These are phyloP conservation scores for Dioctria rufipes DNA, from an alignment of 2,888 invertebrate genomes.

Conservation along the genomic window DNA sequence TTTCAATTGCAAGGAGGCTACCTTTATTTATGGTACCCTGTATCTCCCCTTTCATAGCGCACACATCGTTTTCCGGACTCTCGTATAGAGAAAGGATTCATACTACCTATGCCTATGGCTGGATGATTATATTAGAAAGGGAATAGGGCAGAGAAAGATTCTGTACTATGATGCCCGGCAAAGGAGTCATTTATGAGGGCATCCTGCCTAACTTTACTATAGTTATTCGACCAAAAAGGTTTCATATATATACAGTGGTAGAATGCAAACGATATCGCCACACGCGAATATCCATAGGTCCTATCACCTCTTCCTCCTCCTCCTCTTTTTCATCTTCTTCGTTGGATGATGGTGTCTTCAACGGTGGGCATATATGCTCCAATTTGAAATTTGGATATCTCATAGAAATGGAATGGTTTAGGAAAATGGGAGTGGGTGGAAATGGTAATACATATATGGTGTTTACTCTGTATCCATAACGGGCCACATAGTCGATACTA, in stretches of 20 bases:
- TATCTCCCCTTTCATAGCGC: constrained; percentile 14
- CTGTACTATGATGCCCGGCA: constrained; percentile 5
- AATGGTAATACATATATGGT: neutral
- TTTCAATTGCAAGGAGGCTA: constrained; percentile 45
- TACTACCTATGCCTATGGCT: neutral
- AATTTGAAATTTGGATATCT: neutral
- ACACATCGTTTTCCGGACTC: constrained; percentile 1
- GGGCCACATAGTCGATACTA: neutral
- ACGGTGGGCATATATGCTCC: neutral
- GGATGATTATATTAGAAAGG: neutral
- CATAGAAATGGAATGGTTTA: neutral
- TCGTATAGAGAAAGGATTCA: neutral
- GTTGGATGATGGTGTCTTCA: neutral
- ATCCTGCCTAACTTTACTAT: constrained; percentile 36
- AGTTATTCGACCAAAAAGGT: constrained; percentile 28
- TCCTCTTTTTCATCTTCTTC: neutral
- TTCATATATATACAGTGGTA: neutral
- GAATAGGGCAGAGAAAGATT: neutral
- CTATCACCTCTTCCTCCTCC: neutral
- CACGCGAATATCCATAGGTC: constrained; percentile 31
- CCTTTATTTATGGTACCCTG: constrained; percentile 48
- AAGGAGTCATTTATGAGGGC: constrained; percentile 50
- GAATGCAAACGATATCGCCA: constrained; percentile 42
- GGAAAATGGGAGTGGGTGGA: too few species aligned
- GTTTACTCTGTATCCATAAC: neutral